Evolutionary conservation across 2,113 vertebrate genomes (phyloP).

Genomic region (Prunella himalayana): DNA sequence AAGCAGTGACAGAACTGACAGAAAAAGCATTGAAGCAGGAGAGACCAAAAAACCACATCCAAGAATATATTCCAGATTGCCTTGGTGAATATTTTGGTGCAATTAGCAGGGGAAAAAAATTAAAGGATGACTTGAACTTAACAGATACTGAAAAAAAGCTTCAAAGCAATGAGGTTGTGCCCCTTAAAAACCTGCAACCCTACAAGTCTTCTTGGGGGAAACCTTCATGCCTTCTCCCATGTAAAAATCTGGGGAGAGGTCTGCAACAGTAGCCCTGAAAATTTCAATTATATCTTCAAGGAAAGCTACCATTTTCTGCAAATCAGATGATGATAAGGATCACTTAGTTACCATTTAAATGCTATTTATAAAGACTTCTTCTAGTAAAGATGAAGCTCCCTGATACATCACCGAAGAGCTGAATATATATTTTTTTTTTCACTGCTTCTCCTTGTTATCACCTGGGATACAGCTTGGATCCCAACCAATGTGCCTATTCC

Average conservation of each 20-base stretch:
- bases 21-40: background rate
- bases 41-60: background rate
- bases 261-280: background rate
- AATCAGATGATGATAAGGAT: background rate
- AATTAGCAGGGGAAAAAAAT: background rate
- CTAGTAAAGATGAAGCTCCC: background rate
- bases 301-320: constrained; percentile 6
- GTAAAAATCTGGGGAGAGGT: background rate
- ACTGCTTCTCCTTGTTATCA: background rate
- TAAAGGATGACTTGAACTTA: background rate
- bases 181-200: background rate
- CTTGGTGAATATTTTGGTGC: background rate
- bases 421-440: background rate
- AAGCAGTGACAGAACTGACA: background rate
- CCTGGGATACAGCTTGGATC: background rate
- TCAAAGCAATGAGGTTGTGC: background rate
- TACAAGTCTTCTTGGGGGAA: background rate
- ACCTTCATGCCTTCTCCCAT: background rate
- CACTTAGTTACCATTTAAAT: background rate
- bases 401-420: background rate
- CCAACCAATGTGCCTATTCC: background rate
- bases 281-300: background rate
- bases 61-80: background rate
- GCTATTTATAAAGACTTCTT: background rate
- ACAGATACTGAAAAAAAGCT: background rate